Evolutionary conservation across 2,113 vertebrate genomes (phyloP).

Genomic region (Ptyas mucosa): DNA sequence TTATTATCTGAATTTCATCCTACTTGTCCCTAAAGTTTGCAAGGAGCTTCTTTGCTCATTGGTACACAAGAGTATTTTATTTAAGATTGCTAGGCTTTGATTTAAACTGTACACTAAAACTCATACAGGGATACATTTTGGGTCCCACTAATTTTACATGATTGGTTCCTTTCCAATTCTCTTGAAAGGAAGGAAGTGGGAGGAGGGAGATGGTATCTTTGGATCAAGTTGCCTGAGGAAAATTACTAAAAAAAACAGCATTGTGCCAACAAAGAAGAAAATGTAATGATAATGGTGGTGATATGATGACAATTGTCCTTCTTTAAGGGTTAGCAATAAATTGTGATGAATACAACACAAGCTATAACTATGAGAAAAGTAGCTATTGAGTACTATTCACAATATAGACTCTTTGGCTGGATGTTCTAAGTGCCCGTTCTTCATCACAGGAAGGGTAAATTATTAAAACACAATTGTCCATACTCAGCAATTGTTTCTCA

Average conservation of each 20-base stretch:
- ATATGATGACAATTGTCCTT: background rate
- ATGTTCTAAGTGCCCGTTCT: conserved; percentile 36
- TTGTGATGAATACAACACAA: conserved; percentile 52
- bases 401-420: conserved; percentile 33
- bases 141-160: conserved; percentile 11
- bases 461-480: background rate
- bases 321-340: conserved; percentile 22
- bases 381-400: conserved; percentile 42
- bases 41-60: background rate
- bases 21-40: background rate
- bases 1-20: background rate
- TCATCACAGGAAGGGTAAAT: conserved; percentile 22
- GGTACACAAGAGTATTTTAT: background rate
- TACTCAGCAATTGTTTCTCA: background rate
- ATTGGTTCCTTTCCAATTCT: rapidly evolving
- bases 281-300: conserved; percentile 12
- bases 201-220: background rate
- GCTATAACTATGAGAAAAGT: conserved; percentile 46
- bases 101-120: background rate
- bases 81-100: background rate
- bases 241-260: background rate
- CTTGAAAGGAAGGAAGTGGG: background rate
- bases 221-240: conserved; percentile 19
- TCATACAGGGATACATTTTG: background rate
- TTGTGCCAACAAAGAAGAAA: background rate